A percentile compares a stretch with the other conserved stretches of the same genome.
Conservation (phyloP, 2,113 vertebrate species). For the Pteronura brasiliensis region DNA sequence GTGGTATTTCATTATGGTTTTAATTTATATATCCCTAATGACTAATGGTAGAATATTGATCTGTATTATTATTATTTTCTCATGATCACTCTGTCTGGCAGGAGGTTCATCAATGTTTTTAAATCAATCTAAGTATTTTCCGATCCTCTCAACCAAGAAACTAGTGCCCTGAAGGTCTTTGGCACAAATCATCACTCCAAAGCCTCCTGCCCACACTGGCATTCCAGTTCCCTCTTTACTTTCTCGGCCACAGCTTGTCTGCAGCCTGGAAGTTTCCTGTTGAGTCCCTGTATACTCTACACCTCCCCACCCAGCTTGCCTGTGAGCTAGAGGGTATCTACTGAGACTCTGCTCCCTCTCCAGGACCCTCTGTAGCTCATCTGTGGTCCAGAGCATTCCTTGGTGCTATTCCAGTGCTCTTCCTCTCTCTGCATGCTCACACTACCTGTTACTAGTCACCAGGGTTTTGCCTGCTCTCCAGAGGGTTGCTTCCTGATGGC, state of each 20-base stretch:
- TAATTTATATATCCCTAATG: background rate
- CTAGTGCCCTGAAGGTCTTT: background rate
- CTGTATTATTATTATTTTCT: background rate
- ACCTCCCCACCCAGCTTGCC: background rate
- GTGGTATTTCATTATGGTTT: background rate
- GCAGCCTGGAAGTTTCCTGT: background rate
- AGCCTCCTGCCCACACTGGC: background rate
- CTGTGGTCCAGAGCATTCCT: background rate
- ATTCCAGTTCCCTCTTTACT: background rate
- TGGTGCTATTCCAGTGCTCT: background rate
- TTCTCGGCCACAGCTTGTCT: background rate
- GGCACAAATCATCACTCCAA: background rate
- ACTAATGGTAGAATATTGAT: background rate
- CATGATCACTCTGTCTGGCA: background rate
- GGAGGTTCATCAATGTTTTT: background rate
- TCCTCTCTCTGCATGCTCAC: background rate
- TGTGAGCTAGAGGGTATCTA: background rate
- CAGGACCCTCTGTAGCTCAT: background rate
- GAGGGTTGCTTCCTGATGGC: background rate
- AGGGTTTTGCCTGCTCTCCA: background rate
- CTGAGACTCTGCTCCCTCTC: background rate
- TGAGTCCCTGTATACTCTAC: background rate
- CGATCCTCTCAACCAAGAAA: background rate
- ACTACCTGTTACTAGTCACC: background rate
- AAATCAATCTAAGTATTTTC: background rate